A percentile compares a stretch with the other conserved stretches of the same genome.
Evolutionary conservation across 2,113 vertebrate species (phyloP).

Genomic region (Onychostoma macrolepis): DNA sequence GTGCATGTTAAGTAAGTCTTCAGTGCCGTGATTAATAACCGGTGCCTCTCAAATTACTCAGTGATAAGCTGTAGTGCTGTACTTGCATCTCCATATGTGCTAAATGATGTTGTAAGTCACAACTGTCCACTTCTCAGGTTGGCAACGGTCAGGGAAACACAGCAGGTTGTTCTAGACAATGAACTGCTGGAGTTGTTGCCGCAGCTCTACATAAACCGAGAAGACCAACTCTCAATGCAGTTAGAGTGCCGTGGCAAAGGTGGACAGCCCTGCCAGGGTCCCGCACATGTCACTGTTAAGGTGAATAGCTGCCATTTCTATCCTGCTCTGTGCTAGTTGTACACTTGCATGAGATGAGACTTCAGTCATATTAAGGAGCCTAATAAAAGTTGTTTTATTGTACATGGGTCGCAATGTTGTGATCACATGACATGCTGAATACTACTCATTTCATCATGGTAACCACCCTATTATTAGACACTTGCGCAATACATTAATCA

Average conservation of each 20-base stretch:
- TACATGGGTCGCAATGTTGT: background rate
- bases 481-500: background rate
- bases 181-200: slow-evolving; percentile 89
- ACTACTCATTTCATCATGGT: background rate
- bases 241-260: slow-evolving; percentile 88
- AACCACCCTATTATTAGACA: background rate
- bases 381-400: background rate
- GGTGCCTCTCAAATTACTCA: background rate
- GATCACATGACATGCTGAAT: background rate
- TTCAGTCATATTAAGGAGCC: background rate
- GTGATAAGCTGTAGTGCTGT: background rate
- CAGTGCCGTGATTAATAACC: background rate
- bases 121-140: slow-evolving; percentile 72
- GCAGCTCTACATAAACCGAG: slow-evolving; percentile 87
- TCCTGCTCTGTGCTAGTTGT: background rate
- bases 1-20: background rate
- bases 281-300: slow-evolving; percentile 86
- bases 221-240: slow-evolving; percentile 87
- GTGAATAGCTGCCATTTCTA: slow-evolving; percentile 64
- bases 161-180: slow-evolving; percentile 89
- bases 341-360: background rate
- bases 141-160: slow-evolving; percentile 88
- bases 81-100: background rate
- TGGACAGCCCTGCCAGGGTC: slow-evolving; percentile 87
- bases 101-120: background rate